These are phyloP conservation scores for Coryphaenoides rupestris DNA, from an alignment of 2,113 vertebrate genomes.

Conservation along the genomic window DNA sequence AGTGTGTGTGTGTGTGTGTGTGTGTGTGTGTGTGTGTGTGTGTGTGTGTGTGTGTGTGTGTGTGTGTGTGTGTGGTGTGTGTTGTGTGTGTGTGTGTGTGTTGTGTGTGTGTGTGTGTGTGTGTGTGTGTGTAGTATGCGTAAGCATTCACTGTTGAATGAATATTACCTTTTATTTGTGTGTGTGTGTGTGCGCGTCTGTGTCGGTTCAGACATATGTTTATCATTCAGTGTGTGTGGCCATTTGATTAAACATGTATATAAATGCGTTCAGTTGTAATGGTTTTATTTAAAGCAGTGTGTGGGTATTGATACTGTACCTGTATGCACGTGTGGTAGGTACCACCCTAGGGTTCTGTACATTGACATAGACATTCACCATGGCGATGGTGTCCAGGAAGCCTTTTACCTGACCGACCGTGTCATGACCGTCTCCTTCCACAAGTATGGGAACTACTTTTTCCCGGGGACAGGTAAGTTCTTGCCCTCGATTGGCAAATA, in stretches of 20 bases:
- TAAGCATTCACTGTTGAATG: background rate
- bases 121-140: no score
- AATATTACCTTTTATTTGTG: background rate
- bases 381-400: slow-evolving; percentile 95
- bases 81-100: no score
- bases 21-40: no score
- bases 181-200: no score
- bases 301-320: background rate
- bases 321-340: slow-evolving; percentile 65
- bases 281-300: background rate
- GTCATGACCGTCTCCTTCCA: slow-evolving; percentile 99
- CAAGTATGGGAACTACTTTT: slow-evolving; percentile 98
- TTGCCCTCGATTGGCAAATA: no score
- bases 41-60: no score
- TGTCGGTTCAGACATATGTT: no score
- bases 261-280: background rate
- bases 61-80: no score
- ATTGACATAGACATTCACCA: slow-evolving; percentile 99
- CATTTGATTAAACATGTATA: no score
- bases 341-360: slow-evolving; percentile 95
- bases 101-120: no score
- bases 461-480: slow-evolving; percentile 88
- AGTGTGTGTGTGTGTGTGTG: no score
- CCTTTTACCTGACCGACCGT: slow-evolving; percentile 95
- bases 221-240: background rate